Evolutionary conservation across 2,797 vertebrate species (phyloP).

Genomic region (Sitta carolinensis): DNA sequence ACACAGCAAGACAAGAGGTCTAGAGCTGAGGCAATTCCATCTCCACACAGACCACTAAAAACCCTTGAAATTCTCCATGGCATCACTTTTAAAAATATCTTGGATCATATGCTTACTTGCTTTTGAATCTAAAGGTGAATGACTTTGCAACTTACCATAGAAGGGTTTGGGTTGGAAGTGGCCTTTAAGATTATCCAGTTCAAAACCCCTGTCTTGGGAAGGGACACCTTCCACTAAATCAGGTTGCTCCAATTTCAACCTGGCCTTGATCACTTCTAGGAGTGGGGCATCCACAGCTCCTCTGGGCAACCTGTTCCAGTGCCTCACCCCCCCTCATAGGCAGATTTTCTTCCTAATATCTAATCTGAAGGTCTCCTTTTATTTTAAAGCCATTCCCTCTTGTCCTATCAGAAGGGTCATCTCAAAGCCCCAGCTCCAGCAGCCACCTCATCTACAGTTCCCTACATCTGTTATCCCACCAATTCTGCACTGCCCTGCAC

Average conservation of each 20-base stretch:
- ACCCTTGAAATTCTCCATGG: background rate
- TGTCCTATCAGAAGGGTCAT: background rate
- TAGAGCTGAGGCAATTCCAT: background rate
- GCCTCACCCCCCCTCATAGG: too few species aligned
- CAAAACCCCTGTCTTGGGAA: background rate
- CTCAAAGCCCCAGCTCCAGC: background rate
- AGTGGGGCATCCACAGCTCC: background rate
- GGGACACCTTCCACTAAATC: background rate
- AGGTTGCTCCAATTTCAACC: background rate
- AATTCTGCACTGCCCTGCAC: background rate
- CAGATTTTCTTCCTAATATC: background rate
- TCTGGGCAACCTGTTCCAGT: background rate
- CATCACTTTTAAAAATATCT: background rate
- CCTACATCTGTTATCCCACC: background rate
- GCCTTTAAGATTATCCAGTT: background rate
- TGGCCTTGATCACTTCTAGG: background rate
- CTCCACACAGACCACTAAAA: background rate
- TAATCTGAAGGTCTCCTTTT: background rate
- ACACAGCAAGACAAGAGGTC: background rate
- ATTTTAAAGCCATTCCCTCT: background rate
- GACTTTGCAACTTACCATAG: background rate
- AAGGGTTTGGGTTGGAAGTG: background rate
- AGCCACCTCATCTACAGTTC: background rate
- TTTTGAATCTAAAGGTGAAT: background rate
- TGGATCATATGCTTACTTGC: background rate